Percentiles rank a stretch among this genome's conserved stretches.
Conservation (phyloP, 2,113 vertebrate genomes). For the Labeo catla region DNA sequence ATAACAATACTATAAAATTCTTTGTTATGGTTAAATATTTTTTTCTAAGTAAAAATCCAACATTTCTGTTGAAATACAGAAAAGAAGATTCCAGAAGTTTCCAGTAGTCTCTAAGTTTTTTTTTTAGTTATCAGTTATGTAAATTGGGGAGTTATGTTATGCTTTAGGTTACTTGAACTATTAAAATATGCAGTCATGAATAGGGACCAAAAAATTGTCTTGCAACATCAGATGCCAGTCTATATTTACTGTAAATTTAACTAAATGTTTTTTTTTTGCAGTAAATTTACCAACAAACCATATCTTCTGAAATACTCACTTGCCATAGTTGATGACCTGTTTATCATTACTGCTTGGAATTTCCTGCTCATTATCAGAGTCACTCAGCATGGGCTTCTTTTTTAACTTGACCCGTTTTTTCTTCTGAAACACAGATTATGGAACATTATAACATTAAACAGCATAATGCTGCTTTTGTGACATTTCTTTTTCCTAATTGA, state of each 20-base stretch:
- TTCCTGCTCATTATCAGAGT: constrained; percentile 78
- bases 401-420: constrained; percentile 85
- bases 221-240: not conserved
- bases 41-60: not conserved
- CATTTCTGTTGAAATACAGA: no score
- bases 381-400: constrained; percentile 79
- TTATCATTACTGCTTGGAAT: constrained; percentile 74
- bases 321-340: constrained; percentile 81
- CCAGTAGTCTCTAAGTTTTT: not conserved
- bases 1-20: no score
- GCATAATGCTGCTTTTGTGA: not conserved
- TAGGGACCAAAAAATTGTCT: not conserved
- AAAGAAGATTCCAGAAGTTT: no score
- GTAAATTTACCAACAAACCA: not conserved
- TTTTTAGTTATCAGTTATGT: not conserved
- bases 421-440: constrained; percentile 67
- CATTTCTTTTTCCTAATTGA: not conserved
- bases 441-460: not conserved
- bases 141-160: not conserved
- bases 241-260: not conserved
- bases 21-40: no score
- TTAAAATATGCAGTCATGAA: not conserved
- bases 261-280: not conserved
- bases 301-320: constrained; percentile 68
- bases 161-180: not conserved